A percentile compares a stretch with the other conserved stretches of the same genome.
Conservation (phyloP, 1,140 invertebrate genomes). For the Neodiprion lecontei region DNA sequence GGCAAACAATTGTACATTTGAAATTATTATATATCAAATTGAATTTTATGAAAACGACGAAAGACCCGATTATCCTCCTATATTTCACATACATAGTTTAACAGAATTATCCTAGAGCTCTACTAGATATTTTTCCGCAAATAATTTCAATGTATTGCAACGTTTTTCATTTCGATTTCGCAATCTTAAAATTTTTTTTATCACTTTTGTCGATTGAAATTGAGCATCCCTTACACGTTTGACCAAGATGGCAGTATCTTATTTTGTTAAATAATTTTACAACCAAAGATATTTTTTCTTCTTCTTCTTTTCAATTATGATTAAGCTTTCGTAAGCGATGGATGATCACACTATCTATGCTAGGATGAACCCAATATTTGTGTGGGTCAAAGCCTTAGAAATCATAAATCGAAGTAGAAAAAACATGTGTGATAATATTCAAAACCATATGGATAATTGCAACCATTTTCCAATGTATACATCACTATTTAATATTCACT, state of each 20-base stretch:
- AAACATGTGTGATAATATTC: neutral
- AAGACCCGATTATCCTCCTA: too few relatives aligned
- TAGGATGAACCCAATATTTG: too few relatives aligned
- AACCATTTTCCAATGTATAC: too few relatives aligned
- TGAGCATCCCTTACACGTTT: conserved; percentile 8
- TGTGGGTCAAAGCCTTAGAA: neutral
- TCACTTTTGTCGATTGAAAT: conserved; percentile 12
- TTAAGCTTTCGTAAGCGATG: neutral
- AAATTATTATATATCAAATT: too few relatives aligned
- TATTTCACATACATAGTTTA: too few relatives aligned
- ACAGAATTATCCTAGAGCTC: too few relatives aligned
- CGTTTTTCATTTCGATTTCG: conserved; percentile 6
- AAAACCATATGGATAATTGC: neutral
- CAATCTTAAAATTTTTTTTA: conserved; percentile 8
- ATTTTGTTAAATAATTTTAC: conserved; percentile 2
- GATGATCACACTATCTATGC: too few relatives aligned
- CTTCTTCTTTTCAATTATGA: neutral
- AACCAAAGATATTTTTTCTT: neutral
- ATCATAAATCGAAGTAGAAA: neutral
- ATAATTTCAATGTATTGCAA: conserved; percentile 14
- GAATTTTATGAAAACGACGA: too few relatives aligned
- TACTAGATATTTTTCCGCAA: neutral
- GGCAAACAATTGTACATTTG: too few relatives aligned
- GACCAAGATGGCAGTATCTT: conserved; percentile 14
- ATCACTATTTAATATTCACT: neutral